These are phyloP conservation scores for Rutilus rutilus DNA, from an alignment of 2,113 vertebrate species.

Conservation along the genomic window DNA sequence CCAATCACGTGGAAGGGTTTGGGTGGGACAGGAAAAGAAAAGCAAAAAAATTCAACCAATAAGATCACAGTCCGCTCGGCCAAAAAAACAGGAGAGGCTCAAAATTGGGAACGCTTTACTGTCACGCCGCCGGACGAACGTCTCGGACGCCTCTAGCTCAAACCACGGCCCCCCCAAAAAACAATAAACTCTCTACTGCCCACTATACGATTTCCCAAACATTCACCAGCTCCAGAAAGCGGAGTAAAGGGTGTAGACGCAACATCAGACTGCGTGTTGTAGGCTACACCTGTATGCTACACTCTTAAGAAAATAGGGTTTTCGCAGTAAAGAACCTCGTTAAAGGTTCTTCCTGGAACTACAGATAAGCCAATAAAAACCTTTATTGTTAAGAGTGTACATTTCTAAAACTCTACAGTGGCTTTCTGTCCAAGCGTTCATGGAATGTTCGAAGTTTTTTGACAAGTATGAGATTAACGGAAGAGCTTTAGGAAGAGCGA, in stretches of 20 bases:
- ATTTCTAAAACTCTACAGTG: constrained; percentile 25
- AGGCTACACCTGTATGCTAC: background rate
- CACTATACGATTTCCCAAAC: background rate
- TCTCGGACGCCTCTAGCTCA: constrained; percentile 54
- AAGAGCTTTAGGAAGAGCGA: constrained; percentile 50
- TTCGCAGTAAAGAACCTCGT: background rate
- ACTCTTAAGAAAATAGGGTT: background rate
- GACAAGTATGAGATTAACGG: constrained; percentile 53
- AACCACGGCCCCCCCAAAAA: constrained; percentile 24
- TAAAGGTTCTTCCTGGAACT: background rate
- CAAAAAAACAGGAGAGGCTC: constrained; percentile 82
- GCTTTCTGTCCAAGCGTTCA: constrained; percentile 31
- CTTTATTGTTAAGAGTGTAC: background rate
- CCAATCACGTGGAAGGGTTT: constrained; percentile 76
- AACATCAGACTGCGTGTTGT: background rate
- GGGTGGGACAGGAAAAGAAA: constrained; percentile 66
- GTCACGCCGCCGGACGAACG: constrained; percentile 67
- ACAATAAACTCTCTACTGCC: constrained; percentile 6
- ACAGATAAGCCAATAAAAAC: background rate
- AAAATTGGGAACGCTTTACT: constrained; percentile 76
- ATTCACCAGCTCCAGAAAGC: background rate
- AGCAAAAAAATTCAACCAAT: constrained; percentile 61
- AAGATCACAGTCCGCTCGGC: constrained; percentile 83
- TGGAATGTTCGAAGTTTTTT: constrained; percentile 75
- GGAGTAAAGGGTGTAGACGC: background rate